Evolutionary conservation across 2,113 vertebrate genomes (phyloP).

Genomic region (Helogale parvula): DNA sequence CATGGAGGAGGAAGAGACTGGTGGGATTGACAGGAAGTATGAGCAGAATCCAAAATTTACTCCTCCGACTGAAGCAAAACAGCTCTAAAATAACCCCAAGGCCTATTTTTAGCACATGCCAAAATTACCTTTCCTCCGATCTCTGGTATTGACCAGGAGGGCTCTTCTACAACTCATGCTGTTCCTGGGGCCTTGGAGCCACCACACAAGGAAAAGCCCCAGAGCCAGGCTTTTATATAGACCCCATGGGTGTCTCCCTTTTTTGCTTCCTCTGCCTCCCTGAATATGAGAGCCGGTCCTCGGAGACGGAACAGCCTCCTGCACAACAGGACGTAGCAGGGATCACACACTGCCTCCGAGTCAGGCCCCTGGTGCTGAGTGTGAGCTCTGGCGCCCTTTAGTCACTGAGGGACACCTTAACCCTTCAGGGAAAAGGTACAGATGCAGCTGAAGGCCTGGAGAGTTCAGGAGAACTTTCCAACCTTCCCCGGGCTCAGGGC

Average conservation of each 20-base stretch:
- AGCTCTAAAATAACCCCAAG: conserved; percentile 40
- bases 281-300: not conserved
- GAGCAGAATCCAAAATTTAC: conserved; percentile 50
- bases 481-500: not conserved
- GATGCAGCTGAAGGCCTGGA: not conserved
- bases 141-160: not conserved
- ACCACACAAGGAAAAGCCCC: not conserved
- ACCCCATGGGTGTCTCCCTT: not conserved
- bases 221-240: not conserved
- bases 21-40: conserved; percentile 17
- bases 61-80: conserved; percentile 44
- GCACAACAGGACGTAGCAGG: conserved; percentile 24
- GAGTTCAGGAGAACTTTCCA: not conserved
- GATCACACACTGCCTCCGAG: conserved; percentile 36
- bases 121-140: conserved; percentile 64
- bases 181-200: not conserved
- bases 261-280: conserved; percentile 27
- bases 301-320: not conserved
- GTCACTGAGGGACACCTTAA: not conserved
- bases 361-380: not conserved
- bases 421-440: not conserved
- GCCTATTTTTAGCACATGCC: conserved; percentile 65
- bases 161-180: not conserved
- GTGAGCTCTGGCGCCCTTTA: not conserved
- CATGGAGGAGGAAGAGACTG: not conserved